Evolutionary conservation across 2,797 vertebrate species (phyloP).

Genomic region (Lemur catta): DNA sequence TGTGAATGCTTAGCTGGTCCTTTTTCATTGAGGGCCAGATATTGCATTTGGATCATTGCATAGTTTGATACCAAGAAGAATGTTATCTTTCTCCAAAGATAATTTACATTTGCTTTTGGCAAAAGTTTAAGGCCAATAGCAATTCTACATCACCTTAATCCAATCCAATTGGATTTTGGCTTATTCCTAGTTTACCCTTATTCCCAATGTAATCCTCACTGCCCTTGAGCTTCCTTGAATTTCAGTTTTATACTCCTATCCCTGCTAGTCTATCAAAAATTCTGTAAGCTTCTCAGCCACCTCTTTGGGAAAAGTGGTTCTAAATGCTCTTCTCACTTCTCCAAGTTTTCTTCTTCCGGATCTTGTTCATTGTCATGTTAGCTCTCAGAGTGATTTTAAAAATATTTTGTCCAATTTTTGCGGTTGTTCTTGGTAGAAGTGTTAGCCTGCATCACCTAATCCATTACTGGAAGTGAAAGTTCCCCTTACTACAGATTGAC

Average conservation of each 20-base stretch:
- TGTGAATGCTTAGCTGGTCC: background rate
- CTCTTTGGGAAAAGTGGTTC: background rate
- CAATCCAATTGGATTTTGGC: background rate
- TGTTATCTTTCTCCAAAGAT: background rate
- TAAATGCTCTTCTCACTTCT: background rate
- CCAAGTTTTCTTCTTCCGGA: background rate
- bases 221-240: background rate
- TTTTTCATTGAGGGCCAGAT: conserved; percentile 30
- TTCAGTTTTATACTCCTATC: background rate
- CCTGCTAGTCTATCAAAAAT: background rate
- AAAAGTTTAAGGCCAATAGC: conserved; percentile 23
- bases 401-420: background rate
- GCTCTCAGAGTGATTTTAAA: background rate
- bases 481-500: background rate
- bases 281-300: background rate
- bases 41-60: conserved; percentile 31
- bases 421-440: conserved; percentile 36
- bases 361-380: background rate
- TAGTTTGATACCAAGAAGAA: conserved; percentile 20
- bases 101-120: conserved; percentile 45
- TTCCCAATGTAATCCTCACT: background rate
- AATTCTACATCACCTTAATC: conserved; percentile 26
- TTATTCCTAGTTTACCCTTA: background rate
- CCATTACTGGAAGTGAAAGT: conserved; percentile 37
- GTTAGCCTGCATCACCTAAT: conserved; percentile 20